Conservation (phyloP, 1,140 invertebrate genomes). For the Danaus plexippus region DNA sequence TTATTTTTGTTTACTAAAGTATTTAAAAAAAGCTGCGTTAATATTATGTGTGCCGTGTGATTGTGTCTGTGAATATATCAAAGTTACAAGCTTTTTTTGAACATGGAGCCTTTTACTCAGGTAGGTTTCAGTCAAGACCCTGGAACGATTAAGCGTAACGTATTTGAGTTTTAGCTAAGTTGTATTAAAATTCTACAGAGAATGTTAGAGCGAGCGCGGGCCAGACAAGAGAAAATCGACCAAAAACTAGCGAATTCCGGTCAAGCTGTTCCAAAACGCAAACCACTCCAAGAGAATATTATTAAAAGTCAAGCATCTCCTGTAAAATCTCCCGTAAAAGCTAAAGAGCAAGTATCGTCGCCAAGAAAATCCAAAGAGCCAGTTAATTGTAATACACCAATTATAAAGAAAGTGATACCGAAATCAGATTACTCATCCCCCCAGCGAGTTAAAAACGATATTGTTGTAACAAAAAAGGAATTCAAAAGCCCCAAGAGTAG, state of each 20-base stretch:
- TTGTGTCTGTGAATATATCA: slow-evolving; percentile 14
- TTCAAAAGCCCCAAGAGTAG: slow-evolving; percentile 51
- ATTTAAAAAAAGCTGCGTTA: not conserved
- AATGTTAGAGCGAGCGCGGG: slow-evolving; percentile 66
- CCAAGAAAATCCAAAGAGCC: slow-evolving; percentile 38
- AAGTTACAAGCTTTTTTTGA: slow-evolving; percentile 11
- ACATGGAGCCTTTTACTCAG: slow-evolving; percentile 69
- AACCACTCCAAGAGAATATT: slow-evolving; percentile 57
- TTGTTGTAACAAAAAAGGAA: slow-evolving; percentile 55
- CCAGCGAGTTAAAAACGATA: slow-evolving; percentile 37
- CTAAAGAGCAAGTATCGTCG: slow-evolving; percentile 34
- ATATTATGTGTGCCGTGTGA: slow-evolving; percentile 24
- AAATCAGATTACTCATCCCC: slow-evolving; percentile 35
- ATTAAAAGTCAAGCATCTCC: slow-evolving; percentile 38
- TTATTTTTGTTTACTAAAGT: slow-evolving; percentile 1
- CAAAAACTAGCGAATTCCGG: slow-evolving; percentile 63
- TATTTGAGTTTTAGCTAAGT: slow-evolving; percentile 7
- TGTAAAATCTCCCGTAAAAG: slow-evolving; percentile 38
- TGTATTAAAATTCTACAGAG: slow-evolving; percentile 45
- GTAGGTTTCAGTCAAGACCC: slow-evolving; percentile 40
- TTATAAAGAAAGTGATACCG: slow-evolving; percentile 23
- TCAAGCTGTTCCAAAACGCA: slow-evolving; percentile 54
- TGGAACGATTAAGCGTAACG: slow-evolving; percentile 21
- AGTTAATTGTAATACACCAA: slow-evolving; percentile 28
- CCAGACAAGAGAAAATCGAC: slow-evolving; percentile 68